These are phyloP conservation scores for Typhlichthys eigenmanni DNA, from an alignment of 2,797 vertebrate genomes.

Conservation along the genomic window DNA sequence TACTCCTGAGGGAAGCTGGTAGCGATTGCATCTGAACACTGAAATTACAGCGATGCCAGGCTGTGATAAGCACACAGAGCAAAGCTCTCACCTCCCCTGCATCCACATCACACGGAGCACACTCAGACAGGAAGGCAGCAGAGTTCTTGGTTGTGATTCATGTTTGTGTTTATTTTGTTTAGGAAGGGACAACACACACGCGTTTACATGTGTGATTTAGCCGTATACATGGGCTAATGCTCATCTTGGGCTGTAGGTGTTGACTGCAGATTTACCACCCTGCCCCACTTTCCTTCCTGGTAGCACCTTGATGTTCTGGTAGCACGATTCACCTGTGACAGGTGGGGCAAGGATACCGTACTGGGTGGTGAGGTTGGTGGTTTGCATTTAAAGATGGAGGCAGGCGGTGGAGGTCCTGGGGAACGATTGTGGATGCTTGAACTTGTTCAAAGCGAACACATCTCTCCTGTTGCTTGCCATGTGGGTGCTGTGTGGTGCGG, in stretches of 20 bases:
- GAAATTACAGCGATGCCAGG: constrained; percentile 82
- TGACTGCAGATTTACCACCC: not conserved
- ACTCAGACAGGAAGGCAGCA: constrained; percentile 5
- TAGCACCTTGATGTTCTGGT: constrained; percentile 8
- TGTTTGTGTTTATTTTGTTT: too few relatives aligned
- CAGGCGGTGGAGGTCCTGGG: too few relatives aligned
- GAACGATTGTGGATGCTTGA: too few relatives aligned
- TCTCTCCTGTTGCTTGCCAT: too few relatives aligned
- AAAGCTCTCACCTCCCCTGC: constrained; percentile 42
- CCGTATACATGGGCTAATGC: too few relatives aligned
- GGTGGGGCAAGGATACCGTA: constrained; percentile 12
- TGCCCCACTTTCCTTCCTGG: too few relatives aligned
- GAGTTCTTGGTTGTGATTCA: not conserved
- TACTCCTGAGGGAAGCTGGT: constrained; percentile 76
- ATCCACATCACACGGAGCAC: constrained; percentile 17
- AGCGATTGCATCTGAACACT: constrained; percentile 82
- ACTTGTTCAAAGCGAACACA: too few relatives aligned
- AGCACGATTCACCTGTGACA: constrained; percentile 8
- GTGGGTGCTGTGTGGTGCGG: too few relatives aligned
- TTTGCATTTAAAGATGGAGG: too few relatives aligned
- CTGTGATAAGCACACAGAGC: constrained; percentile 70
- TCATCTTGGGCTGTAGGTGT: not conserved
- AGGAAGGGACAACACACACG: too few relatives aligned
- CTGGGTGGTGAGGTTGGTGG: not conserved
- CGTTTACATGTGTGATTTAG: too few relatives aligned